A percentile compares a stretch with the other conserved stretches of the same genome.
Evolutionary conservation across 1,140 invertebrate species (phyloP).

Genomic region (Watersipora subatra): DNA sequence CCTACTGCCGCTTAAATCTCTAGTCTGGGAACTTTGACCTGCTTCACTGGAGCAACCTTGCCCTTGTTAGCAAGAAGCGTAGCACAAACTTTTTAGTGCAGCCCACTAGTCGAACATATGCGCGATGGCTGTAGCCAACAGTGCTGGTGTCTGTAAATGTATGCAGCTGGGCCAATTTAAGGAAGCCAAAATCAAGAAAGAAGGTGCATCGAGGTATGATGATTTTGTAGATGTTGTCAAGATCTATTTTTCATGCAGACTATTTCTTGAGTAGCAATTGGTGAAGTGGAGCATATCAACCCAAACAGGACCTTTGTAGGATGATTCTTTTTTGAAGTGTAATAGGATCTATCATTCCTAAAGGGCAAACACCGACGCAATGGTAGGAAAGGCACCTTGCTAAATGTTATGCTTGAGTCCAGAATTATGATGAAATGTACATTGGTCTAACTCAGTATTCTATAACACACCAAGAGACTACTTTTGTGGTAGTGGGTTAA

Average conservation of each 20-base stretch:
- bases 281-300: conserved; percentile 12
- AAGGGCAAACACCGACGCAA: not conserved
- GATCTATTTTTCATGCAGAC: not conserved
- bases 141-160: conserved; percentile 18
- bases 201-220: conserved; percentile 3
- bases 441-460: not conserved
- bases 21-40: conserved; percentile 12
- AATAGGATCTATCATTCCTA: not conserved
- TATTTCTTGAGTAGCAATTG: no score
- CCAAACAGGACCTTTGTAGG: conserved; percentile 10
- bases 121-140: conserved; percentile 15
- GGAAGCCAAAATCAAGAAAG: conserved; percentile 12
- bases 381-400: no score
- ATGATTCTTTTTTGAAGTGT: not conserved
- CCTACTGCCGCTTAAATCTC: conserved; percentile 16
- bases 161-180: conserved; percentile 9
- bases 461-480: conserved; percentile 7
- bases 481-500: conserved; percentile 2
- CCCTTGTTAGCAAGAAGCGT: conserved; percentile 15
- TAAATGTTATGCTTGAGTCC: not conserved
- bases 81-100: conserved; percentile 5
- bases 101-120: conserved; percentile 13
- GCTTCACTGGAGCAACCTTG: conserved; percentile 12
- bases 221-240: not conserved
- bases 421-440: not conserved